phyloP scores from a whole-genome alignment of 2,113 vertebrate genomes.

The Numenius arquata region DNA sequence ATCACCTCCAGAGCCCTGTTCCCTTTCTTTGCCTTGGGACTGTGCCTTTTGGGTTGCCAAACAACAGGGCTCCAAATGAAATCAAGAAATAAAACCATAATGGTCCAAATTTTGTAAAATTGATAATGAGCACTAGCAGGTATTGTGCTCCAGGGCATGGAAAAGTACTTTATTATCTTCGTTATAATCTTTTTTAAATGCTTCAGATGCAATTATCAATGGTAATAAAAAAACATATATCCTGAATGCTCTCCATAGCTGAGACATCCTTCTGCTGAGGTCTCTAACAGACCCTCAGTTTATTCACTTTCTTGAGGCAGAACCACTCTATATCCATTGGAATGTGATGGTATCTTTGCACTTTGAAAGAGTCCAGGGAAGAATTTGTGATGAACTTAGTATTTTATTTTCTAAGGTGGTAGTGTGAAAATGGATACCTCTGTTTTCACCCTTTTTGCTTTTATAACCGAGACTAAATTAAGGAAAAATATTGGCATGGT shows the following conservation, averaged over 20 bases:
- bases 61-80: not conserved
- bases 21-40: not conserved
- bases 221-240: not conserved
- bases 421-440: not conserved
- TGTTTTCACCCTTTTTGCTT: not conserved
- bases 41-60: not conserved
- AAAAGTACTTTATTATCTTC: not conserved
- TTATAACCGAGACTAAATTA: not conserved
- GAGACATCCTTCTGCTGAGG: not conserved
- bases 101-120: not conserved
- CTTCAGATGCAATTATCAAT: not conserved
- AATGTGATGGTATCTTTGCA: not conserved
- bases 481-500: not conserved
- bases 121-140: fast-evolving
- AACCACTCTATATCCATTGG: not conserved
- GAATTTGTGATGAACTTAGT: not conserved
- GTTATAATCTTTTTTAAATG: not conserved
- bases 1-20: fast-evolving
- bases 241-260: not conserved
- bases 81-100: not conserved
- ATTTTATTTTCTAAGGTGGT: not conserved
- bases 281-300: not conserved
- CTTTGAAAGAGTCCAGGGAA: not conserved
- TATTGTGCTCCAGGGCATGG: not conserved
- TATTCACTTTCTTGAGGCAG: not conserved